phyloP scores from a whole-genome alignment of 1,140 invertebrate species.

The Archivesica marissinica region DNA sequence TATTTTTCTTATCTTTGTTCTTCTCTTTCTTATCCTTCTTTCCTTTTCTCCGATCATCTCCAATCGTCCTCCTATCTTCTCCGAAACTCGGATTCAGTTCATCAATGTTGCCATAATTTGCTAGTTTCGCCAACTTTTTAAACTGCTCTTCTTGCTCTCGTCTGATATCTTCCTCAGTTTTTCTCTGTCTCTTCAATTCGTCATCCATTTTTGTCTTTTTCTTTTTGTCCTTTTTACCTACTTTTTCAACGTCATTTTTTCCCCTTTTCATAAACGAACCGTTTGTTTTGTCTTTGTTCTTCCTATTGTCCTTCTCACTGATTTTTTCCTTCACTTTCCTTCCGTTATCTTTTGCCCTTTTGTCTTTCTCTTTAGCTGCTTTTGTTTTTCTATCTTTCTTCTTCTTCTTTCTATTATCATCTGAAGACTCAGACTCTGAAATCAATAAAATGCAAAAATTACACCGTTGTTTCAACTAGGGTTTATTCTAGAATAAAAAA shows the following conservation, averaged over 20 bases:
- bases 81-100: conserved; percentile 61
- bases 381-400: conserved; percentile 34
- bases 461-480: too few species aligned
- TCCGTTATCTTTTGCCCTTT: conserved; percentile 33
- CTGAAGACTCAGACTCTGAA: conserved; percentile 47
- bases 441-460: background rate
- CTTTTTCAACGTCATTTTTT: conserved; percentile 12
- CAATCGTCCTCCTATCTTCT: conserved; percentile 74
- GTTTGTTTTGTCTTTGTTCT: conserved; percentile 15
- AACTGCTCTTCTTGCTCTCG: conserved; percentile 49
- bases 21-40: conserved; percentile 35
- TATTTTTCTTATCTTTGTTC: conserved; percentile 36
- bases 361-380: conserved; percentile 11
- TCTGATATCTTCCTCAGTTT: conserved; percentile 7
- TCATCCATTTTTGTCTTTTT: background rate
- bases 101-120: conserved; percentile 61
- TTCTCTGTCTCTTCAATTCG: background rate
- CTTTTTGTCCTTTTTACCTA: conserved; percentile 27
- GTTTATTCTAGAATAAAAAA: too few species aligned
- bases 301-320: background rate
- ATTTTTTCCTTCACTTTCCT: conserved; percentile 12
- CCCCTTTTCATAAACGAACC: conserved; percentile 10
- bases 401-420: conserved; percentile 47
- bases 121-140: conserved; percentile 49
- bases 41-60: conserved; percentile 21